Conservation (phyloP, 2,113 vertebrate species). For the Tor tambroides region DNA sequence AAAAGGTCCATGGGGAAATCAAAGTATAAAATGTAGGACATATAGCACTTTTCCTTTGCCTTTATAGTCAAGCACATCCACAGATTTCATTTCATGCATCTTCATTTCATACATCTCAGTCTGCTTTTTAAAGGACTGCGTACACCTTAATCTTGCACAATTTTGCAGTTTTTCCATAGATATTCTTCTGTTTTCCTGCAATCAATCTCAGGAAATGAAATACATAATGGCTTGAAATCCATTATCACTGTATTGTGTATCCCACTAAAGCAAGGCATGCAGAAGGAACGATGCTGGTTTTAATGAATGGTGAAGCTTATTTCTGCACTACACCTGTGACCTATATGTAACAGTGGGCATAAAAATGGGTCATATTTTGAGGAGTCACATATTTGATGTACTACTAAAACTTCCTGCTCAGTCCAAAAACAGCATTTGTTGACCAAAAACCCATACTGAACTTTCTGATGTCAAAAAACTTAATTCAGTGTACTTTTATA, state of each 20-base stretch:
- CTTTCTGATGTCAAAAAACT: background rate
- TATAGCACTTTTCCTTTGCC: background rate
- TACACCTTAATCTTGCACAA: background rate
- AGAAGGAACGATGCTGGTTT: background rate
- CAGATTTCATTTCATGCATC: background rate
- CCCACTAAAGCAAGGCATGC: background rate
- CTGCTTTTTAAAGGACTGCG: background rate
- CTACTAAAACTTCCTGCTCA: background rate
- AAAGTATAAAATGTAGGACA: background rate
- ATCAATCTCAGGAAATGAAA: background rate
- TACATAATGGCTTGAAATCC: background rate
- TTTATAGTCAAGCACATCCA: background rate
- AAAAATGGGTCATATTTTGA: background rate
- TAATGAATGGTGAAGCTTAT: constrained; percentile 2
- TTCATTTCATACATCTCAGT: background rate
- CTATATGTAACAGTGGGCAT: background rate
- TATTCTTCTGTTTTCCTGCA: background rate
- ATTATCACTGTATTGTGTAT: background rate
- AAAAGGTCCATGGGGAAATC: background rate
- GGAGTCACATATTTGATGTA: background rate
- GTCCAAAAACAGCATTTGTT: background rate
- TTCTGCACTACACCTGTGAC: background rate
- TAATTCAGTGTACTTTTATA: no score
- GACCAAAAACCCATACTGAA: no score
- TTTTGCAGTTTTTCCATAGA: background rate